Conservation (phyloP, 2,797 vertebrate species). For the Diplodus sargus region DNA sequence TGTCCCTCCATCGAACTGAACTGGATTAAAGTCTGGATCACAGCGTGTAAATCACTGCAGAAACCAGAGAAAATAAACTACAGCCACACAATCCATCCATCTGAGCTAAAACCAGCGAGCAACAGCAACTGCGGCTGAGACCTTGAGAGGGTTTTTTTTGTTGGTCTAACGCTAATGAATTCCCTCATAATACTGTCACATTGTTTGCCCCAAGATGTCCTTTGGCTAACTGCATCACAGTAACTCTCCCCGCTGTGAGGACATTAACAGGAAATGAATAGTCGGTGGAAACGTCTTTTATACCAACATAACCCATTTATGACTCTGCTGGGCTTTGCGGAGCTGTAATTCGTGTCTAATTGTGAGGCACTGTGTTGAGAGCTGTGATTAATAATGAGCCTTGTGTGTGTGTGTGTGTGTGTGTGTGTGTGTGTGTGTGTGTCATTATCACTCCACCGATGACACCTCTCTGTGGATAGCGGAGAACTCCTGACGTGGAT, state of each 20-base stretch:
- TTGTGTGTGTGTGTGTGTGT: neutral
- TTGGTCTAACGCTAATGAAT: conserved; percentile 27
- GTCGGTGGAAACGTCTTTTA: conserved; percentile 17
- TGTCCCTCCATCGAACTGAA: neutral
- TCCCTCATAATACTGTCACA: conserved; percentile 31
- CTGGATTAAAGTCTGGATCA: neutral
- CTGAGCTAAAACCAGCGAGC: neutral
- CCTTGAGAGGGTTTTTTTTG: conserved; percentile 19
- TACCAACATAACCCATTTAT: conserved; percentile 16
- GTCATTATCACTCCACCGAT: neutral
- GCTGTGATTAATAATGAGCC: neutral
- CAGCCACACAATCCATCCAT: neutral
- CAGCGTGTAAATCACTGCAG: neutral
- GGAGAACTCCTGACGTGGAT: neutral
- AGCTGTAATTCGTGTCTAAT: conserved; percentile 19
- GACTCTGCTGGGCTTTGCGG: conserved; percentile 26
- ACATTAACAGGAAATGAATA: conserved; percentile 33
- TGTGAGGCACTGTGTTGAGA: conserved; percentile 1
- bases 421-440: neutral
- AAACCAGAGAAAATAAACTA: neutral
- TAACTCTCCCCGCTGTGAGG: conserved; percentile 34
- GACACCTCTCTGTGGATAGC: too few relatives aligned
- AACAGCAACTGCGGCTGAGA: neutral
- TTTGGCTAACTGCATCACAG: conserved; percentile 25
- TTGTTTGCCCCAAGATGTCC: conserved; percentile 26